A percentile compares a stretch with the other conserved stretches of the same genome.
These are phyloP conservation scores for Meiosimyza platycephala DNA, from an alignment of 2,888 invertebrate genomes.

Conservation along the genomic window DNA sequence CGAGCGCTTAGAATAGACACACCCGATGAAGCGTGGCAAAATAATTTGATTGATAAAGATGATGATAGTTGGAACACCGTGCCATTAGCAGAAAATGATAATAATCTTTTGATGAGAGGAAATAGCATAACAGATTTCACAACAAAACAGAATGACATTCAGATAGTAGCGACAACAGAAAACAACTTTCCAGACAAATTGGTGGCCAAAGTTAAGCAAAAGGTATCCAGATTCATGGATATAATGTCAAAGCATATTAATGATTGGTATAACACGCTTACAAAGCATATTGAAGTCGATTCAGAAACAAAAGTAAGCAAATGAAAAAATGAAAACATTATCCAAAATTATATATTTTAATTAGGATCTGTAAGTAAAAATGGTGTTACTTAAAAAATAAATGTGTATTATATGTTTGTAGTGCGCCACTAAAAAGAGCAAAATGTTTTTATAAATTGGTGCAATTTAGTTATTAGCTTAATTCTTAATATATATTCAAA, in stretches of 20 bases:
- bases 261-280: conserved; percentile 60
- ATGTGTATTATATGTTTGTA: no score
- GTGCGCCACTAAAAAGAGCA: no score
- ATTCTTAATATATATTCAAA: no score
- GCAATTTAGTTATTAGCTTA: no score
- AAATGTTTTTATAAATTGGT: no score
- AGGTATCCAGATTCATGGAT: conserved; percentile 56
- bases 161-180: not conserved
- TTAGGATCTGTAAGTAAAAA: not conserved
- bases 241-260: conserved; percentile 58
- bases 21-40: conserved; percentile 43
- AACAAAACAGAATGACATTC: no score
- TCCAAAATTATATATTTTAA: not conserved
- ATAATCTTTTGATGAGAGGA: conserved; percentile 4
- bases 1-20: conserved; percentile 35
- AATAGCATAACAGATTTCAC: no score
- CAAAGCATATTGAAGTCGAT: conserved; percentile 47
- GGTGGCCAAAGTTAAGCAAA: conserved; percentile 54
- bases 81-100: conserved; percentile 26
- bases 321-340: no score
- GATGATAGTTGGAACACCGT: conserved; percentile 24
- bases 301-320: not conserved
- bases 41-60: conserved; percentile 56
- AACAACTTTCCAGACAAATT: conserved; percentile 47
- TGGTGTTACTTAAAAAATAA: no score